Evolutionary conservation across 2,113 vertebrate species (phyloP).

Genomic region (Brachyhypopomus gauderio): DNA sequence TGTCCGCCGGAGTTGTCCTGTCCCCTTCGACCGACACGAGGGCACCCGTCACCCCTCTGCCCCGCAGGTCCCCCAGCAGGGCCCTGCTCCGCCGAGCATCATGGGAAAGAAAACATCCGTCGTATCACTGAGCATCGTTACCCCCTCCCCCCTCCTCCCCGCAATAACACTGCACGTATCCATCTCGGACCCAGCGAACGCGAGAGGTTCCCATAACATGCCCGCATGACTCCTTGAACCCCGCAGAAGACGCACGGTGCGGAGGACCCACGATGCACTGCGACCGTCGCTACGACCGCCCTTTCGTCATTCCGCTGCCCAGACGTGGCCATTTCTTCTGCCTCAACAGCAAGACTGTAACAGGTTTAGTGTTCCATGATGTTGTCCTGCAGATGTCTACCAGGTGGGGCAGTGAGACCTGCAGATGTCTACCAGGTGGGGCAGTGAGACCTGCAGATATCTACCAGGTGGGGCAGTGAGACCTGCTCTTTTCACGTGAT

Average conservation of each 20-base stretch:
- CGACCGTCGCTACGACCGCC: not conserved
- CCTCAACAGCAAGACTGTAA: not conserved
- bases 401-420: not conserved
- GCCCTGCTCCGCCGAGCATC: conserved; percentile 19
- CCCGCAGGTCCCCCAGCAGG: not conserved
- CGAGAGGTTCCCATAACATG: not conserved
- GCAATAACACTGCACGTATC: not conserved
- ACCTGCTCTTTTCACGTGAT: conserved; percentile 6
- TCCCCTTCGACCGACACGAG: not conserved
- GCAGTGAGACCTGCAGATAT: too few relatives aligned
- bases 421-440: not conserved
- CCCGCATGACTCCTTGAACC: not conserved
- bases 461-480: not conserved
- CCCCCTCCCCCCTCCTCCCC: not conserved
- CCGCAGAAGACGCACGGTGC: not conserved
- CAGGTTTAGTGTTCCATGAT: not conserved
- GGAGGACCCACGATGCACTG: not conserved
- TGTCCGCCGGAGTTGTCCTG: not conserved
- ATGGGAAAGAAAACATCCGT: conserved; percentile 10
- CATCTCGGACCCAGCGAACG: not conserved
- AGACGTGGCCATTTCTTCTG: not conserved
- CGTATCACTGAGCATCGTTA: not conserved
- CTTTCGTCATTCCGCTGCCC: conserved; percentile 17
- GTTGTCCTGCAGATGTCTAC: not conserved
- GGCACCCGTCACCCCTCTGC: not conserved